Percentiles rank a stretch among this genome's conserved stretches.
phyloP scores from a whole-genome alignment of 2,888 invertebrate genomes.

The Hofmannophila pseudospretella region DNA sequence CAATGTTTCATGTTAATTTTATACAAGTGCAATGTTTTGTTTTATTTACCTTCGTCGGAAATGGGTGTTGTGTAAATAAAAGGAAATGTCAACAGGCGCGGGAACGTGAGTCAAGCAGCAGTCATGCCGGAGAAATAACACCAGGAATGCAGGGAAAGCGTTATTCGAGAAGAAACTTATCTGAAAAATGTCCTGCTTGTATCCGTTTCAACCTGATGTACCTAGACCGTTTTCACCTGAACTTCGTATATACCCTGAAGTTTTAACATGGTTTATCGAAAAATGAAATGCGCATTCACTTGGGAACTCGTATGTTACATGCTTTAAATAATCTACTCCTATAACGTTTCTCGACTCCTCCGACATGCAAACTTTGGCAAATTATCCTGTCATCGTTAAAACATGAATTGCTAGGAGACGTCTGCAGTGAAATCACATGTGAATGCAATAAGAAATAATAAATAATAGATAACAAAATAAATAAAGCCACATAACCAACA shows the following conservation, averaged over 20 bases:
- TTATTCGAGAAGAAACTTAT: not conserved
- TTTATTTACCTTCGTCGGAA: not conserved
- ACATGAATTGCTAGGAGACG: constrained; percentile 68
- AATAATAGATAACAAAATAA: constrained; percentile 75
- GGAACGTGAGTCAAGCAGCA: not conserved
- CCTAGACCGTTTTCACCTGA: not conserved
- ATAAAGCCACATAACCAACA: constrained; percentile 73
- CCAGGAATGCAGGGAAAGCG: not conserved
- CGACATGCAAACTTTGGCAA: constrained; percentile 46
- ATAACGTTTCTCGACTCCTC: constrained; percentile 23
- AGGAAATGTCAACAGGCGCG: not conserved
- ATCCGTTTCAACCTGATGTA: not conserved
- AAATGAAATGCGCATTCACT: constrained; percentile 74
- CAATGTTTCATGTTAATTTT: too few species aligned
- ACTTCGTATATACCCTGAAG: too few species aligned
- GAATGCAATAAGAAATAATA: constrained; percentile 69
- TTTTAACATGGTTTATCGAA: constrained; percentile 2
- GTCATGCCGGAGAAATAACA: not conserved
- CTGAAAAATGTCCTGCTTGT: not conserved
- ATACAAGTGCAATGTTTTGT: constrained; percentile 4
- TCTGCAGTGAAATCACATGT: constrained; percentile 78
- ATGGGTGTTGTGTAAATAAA: not conserved
- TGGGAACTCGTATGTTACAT: constrained; percentile 36
- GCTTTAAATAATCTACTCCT: constrained; percentile 45
- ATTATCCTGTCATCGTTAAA: constrained; percentile 32